Percentiles rank a stretch among this genome's conserved stretches.
Evolutionary conservation across 92 coral and sea anemone species (phyloP).

Genomic region (Bergia puertoricense): DNA sequence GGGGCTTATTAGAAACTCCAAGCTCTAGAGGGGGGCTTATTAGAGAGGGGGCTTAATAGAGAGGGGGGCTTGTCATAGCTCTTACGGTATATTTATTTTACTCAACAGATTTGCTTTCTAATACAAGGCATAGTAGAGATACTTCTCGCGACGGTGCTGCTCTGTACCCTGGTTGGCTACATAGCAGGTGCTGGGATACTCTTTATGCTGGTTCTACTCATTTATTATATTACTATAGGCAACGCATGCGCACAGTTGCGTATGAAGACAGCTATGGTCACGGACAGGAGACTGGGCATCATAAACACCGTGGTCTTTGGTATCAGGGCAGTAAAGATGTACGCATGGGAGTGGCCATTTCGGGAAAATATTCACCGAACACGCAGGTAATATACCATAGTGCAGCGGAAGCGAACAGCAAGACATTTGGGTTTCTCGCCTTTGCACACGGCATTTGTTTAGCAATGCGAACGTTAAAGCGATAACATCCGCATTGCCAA

Average conservation of each 20-base stretch:
- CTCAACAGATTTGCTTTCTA: conserved; percentile 25
- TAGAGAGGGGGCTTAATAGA: too few relatives aligned
- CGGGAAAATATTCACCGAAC: conserved; percentile 9
- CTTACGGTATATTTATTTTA: not conserved
- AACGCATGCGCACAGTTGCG: conserved; percentile 58
- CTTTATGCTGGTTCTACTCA: conserved; percentile 54
- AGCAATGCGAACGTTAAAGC: too few relatives aligned
- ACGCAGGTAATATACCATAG: conserved; percentile 8
- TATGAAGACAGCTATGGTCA: conserved; percentile 61
- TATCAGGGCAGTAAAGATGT: conserved; percentile 32
- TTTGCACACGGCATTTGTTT: too few relatives aligned
- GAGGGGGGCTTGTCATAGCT: too few relatives aligned
- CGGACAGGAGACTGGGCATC: conserved; percentile 65
- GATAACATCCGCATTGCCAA: too few relatives aligned
- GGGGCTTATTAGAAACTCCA: too few relatives aligned
- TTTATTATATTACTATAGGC: conserved; percentile 64
- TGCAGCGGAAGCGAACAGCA: too few relatives aligned
- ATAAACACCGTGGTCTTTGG: conserved; percentile 40
- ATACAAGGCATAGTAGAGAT: conserved; percentile 60
- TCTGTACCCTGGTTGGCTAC: conserved; percentile 74
- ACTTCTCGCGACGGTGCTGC: conserved; percentile 49
- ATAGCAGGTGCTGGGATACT: conserved; percentile 59
- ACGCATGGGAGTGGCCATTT: conserved; percentile 32
- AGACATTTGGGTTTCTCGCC: too few relatives aligned
- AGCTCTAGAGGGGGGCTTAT: too few relatives aligned